These are phyloP conservation scores for Rhopalosiphum maidis DNA, from an alignment of 1,140 invertebrate genomes.

Conservation along the genomic window DNA sequence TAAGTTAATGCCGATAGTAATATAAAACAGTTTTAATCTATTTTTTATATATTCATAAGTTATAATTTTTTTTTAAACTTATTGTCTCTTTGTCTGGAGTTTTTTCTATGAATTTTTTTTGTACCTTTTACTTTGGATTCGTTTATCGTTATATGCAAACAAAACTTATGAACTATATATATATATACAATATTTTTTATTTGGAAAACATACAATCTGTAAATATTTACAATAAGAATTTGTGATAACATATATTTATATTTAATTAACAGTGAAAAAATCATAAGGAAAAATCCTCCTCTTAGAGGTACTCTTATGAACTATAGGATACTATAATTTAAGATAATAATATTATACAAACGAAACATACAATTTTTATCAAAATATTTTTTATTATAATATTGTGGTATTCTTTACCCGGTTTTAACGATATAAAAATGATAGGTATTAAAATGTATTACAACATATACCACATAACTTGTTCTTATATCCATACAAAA, in stretches of 20 bases:
- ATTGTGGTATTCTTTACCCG: not conserved
- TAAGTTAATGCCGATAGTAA: not conserved
- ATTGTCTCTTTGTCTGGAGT: not conserved
- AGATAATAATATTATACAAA: not conserved
- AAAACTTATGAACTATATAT: not conserved
- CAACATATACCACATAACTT: too few relatives aligned
- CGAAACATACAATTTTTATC: not conserved
- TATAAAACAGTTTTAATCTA: not conserved
- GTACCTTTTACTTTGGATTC: not conserved
- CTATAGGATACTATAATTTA: not conserved
- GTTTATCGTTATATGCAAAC: not conserved
- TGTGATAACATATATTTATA: not conserved
- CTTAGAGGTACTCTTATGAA: not conserved
- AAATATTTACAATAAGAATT: not conserved
- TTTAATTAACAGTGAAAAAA: not conserved
- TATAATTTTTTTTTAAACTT: not conserved
- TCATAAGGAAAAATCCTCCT: not conserved
- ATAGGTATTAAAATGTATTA: not conserved
- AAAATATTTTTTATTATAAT: not conserved
- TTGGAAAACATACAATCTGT: not conserved
- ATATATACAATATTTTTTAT: not conserved
- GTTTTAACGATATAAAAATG: not conserved
- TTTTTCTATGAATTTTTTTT: too few relatives aligned
- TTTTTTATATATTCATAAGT: not conserved
- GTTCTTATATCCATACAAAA: too few relatives aligned